A percentile compares a stretch with the other conserved stretches of the same genome.
Conservation (phyloP, 2,797 vertebrate species). For the Microctenopoma lineatum region DNA sequence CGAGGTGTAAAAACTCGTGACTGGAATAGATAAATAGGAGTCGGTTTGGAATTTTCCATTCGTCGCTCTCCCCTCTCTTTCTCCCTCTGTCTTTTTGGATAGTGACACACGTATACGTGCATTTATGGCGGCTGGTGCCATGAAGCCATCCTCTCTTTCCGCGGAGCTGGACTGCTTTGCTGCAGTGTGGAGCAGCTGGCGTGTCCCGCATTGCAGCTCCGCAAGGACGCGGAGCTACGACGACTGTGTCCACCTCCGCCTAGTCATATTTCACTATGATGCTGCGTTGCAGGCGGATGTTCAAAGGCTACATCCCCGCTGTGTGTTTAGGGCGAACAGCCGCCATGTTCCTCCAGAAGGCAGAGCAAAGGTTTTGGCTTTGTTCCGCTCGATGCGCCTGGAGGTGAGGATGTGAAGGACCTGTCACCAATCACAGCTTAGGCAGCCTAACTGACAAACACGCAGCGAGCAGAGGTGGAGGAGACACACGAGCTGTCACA, state of each 20-base stretch:
- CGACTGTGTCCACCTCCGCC: constrained; percentile 51
- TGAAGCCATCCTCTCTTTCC: background rate
- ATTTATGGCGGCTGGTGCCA: background rate
- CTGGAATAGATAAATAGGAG: constrained; percentile 72
- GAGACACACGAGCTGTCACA: constrained; percentile 15
- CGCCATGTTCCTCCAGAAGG: constrained; percentile 54
- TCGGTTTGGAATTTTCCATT: constrained; percentile 75
- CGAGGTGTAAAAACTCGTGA: constrained; percentile 71
- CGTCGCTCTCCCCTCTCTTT: constrained; percentile 6
- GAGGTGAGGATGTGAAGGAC: constrained; percentile 5
- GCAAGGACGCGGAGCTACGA: constrained; percentile 67
- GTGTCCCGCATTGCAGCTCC: constrained; percentile 84
- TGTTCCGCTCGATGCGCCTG: constrained; percentile 16
- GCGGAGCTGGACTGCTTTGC: constrained; percentile 31
- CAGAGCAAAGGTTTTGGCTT: constrained; percentile 9
- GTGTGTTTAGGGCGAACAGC: constrained; percentile 4
- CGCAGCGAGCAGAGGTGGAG: background rate
- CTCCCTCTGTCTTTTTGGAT: constrained; percentile 5
- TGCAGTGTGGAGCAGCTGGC: constrained; percentile 69
- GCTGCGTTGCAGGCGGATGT: constrained; percentile 27
- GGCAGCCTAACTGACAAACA: constrained; percentile 18
- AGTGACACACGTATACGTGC: constrained; percentile 11
- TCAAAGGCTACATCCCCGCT: constrained; percentile 22
- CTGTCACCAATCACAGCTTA: constrained; percentile 9
- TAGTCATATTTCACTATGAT: constrained; percentile 63